These are phyloP conservation scores for Acomys russatus DNA, from an alignment of 2,797 vertebrate species.

Conservation along the genomic window DNA sequence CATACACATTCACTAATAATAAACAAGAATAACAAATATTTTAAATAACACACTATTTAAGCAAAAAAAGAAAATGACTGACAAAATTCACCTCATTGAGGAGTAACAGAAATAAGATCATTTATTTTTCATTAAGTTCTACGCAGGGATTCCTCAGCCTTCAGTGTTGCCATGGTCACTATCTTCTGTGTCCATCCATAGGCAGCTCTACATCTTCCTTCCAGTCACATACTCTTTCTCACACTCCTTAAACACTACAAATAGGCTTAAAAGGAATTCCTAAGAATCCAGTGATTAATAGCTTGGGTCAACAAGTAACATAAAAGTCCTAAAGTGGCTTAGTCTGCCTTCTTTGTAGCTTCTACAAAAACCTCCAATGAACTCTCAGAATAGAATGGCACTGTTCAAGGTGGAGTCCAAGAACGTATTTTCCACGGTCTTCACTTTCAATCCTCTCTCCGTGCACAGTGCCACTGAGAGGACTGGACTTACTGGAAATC, in stretches of 20 bases:
- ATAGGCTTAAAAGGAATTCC: neutral
- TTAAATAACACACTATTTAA: neutral
- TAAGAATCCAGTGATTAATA: neutral
- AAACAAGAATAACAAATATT: neutral
- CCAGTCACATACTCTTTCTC: neutral
- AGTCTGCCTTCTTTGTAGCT: neutral
- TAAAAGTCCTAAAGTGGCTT: neutral
- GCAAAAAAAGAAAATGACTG: neutral
- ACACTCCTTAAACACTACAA: neutral
- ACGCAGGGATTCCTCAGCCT: neutral
- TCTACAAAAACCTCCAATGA: neutral
- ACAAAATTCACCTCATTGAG: neutral
- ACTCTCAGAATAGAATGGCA: neutral
- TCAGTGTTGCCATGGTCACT: neutral
- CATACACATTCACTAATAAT: neutral
- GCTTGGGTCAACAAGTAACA: neutral
- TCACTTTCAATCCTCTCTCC: neutral
- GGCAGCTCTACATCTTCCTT: neutral
- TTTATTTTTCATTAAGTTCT: neutral
- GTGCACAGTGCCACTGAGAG: neutral
- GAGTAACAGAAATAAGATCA: neutral
- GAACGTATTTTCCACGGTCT: neutral
- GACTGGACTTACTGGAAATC: neutral
- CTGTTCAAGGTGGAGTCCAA: slow-evolving; percentile 3
- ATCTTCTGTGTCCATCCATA: accelerated